Evolutionary conservation across 2,888 invertebrate genomes (phyloP).

Genomic region (Microchrysa polita): DNA sequence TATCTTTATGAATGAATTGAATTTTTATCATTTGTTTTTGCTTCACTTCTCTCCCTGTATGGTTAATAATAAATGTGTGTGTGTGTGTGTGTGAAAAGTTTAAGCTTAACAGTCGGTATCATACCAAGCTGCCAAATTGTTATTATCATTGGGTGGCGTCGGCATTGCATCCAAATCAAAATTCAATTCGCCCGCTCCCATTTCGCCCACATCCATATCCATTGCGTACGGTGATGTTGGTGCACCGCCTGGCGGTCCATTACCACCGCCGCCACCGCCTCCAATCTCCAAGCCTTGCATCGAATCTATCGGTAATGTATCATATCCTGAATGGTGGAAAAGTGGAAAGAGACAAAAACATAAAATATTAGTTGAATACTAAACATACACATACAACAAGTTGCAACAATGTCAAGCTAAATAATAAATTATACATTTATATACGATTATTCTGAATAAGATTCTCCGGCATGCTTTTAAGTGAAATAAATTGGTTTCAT

Average conservation of each 20-base stretch:
- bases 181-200: conserved; percentile 77
- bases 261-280: conserved; percentile 61
- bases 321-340: conserved; percentile 79
- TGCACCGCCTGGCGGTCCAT: conserved; percentile 62
- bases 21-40: neutral
- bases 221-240: conserved; percentile 75
- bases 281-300: conserved; percentile 96
- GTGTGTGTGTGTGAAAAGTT: conserved; percentile 15
- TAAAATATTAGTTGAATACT: conserved; percentile 1
- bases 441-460: too few relatives aligned
- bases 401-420: too few relatives aligned
- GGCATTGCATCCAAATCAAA: conserved; percentile 82
- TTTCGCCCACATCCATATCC: conserved; percentile 88
- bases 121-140: conserved; percentile 96
- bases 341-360: neutral
- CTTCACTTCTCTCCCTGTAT: conserved; percentile 34
- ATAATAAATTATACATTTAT: too few relatives aligned
- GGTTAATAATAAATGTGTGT: conserved; percentile 31
- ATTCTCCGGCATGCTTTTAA: too few relatives aligned
- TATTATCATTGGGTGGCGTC: conserved; percentile 88
- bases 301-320: conserved; percentile 96
- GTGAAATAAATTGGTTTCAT: too few relatives aligned
- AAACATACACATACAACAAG: neutral
- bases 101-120: conserved; percentile 87
- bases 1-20: conserved; percentile 30